Percentiles rank a stretch among this genome's conserved stretches.
These are phyloP conservation scores for Lathamus discolor DNA, from an alignment of 2,113 vertebrate genomes.

Conservation along the genomic window DNA sequence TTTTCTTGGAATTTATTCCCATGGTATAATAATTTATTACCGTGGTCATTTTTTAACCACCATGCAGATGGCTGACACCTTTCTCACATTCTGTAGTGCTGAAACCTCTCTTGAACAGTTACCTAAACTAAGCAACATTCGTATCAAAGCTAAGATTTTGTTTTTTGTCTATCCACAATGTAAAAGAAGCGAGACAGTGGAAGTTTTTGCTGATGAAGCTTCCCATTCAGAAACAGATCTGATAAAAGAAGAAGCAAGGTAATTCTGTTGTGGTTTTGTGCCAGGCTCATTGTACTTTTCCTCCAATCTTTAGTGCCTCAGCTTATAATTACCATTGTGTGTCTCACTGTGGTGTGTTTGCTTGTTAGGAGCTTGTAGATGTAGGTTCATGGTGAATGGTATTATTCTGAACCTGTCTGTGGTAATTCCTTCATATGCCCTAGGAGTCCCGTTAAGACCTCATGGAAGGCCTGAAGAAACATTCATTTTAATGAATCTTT, in stretches of 20 bases:
- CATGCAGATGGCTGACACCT: neutral
- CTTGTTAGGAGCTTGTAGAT: slow-evolving; percentile 58
- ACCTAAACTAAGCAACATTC: neutral
- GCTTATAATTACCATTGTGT: neutral
- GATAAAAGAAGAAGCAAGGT: slow-evolving; percentile 70
- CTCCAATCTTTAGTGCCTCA: slow-evolving; percentile 4
- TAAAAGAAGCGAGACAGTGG: slow-evolving; percentile 75
- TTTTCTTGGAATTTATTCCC: neutral
- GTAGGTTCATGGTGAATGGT: slow-evolving; percentile 13
- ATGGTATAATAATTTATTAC: neutral
- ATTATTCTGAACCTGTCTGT: slow-evolving; percentile 57
- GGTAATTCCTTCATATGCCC: neutral
- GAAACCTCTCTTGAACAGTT: neutral
- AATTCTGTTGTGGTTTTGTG: slow-evolving; percentile 54
- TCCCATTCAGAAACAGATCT: slow-evolving; percentile 70
- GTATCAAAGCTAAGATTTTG: slow-evolving; percentile 47
- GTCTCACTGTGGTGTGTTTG: slow-evolving; percentile 24
- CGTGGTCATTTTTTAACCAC: neutral
- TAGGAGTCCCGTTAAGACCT: neutral
- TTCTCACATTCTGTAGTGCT: neutral
- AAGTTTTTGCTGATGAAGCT: slow-evolving; percentile 69
- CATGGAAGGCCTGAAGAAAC: neutral
- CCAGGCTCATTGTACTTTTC: slow-evolving; percentile 25
- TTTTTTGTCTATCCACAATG: slow-evolving; percentile 55
- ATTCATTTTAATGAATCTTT: neutral